Base-by-base conservation (phyloP, 2,888 invertebrate genomes). In the Oscheius sp. region DNA sequence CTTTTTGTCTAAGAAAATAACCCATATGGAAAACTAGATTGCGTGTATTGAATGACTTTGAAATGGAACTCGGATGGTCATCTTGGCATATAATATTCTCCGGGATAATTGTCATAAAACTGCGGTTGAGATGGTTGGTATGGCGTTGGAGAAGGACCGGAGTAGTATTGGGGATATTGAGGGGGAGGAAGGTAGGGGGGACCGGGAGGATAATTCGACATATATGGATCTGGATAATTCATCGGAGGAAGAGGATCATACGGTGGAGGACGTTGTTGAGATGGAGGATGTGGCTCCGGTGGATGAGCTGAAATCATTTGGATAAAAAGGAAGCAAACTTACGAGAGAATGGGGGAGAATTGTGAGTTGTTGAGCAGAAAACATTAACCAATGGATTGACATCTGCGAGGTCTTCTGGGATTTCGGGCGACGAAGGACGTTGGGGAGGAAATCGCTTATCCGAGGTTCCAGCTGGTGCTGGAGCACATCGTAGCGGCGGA, bases 341-440 rank as follows among this genome's bases (percentile, higher is more conserved):
- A 64, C 64, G 34, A 6, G 46, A 48, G 31, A 48, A 64, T 1
- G 64, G 64, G 10, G 64, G 64, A 17, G 20, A 48, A 48, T 64
- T 64, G 15, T 48, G 48, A 15, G 46, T n/a, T 23, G 15, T 48
- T 3, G 64, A 34, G n/a, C 64, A 64, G 64, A 64, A 64, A 33
- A 64, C 64, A 34, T 48, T 64, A 15, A 64, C 64, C n/a, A 64
- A 64, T 3, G 64, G 64, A 12, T 64, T 50, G 3, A 45, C 10
- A 8, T 12, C 37, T 1, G 64, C 45, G 12, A 64, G 48, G 25
- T 64, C 64, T 15, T 64, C 48, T 2, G 61, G 61, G 15, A 42
- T 27, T 10, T 29, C 33, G 15, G 61, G 61, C 2, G 61, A 61
- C 0, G 45, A 45, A 3, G 61, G 61, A 29, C 61, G 61, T 42